Conservation (phyloP, 1,140 invertebrate species). For the Parasteatoda tepidariorum region DNA sequence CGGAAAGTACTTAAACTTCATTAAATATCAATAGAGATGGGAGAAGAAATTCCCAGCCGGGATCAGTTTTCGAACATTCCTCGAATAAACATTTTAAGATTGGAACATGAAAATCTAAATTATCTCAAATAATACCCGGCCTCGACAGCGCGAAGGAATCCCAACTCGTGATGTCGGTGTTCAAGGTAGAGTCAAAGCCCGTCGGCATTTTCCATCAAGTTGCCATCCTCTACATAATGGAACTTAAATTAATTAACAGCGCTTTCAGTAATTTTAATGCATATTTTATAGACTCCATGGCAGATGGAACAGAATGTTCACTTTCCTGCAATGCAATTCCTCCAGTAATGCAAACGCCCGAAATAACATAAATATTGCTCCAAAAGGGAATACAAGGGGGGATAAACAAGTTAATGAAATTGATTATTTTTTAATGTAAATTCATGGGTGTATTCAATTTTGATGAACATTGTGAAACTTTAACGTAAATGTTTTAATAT, state of each 20-base stretch:
- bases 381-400: no score
- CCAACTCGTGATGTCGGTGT: neutral
- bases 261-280: neutral
- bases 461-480: no score
- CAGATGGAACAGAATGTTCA: no score
- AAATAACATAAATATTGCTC: no score
- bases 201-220: neutral
- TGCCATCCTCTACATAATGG: neutral
- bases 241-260: neutral
- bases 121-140: neutral
- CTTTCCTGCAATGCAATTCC: no score
- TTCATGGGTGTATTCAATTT: no score
- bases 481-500: no score
- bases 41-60: neutral
- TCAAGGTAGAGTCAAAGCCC: neutral
- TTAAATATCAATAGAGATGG: neutral
- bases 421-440: no score
- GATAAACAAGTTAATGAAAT: no score
- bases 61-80: neutral
- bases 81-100: neutral
- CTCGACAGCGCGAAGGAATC: neutral
- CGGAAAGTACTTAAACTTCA: neutral
- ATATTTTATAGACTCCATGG: neutral
- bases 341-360: no score
- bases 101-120: neutral